Evolutionary conservation across 2,113 vertebrate genomes (phyloP).

Genomic region (Barbus barbus): DNA sequence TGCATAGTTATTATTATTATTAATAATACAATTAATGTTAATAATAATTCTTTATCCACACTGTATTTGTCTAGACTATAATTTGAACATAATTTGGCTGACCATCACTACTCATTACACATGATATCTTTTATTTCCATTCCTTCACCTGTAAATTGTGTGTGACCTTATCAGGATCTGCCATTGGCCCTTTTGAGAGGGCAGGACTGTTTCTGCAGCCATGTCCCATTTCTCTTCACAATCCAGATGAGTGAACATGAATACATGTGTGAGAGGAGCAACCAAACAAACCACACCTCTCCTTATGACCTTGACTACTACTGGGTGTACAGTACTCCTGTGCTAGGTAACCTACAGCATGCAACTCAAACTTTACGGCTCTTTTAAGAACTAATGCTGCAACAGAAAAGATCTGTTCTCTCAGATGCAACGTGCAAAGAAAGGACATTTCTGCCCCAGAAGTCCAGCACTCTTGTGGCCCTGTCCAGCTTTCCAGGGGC

Average conservation of each 20-base stretch:
- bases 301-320: slow-evolving; percentile 33
- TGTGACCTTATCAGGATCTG: slow-evolving; percentile 73
- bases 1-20: too few relatives aligned
- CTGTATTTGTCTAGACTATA: neutral
- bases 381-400: neutral
- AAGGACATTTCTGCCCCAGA: slow-evolving; percentile 80
- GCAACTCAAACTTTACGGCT: neutral
- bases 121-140: neutral
- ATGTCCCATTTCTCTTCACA: slow-evolving; percentile 77
- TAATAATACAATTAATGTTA: too few relatives aligned
- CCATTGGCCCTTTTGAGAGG: slow-evolving; percentile 77
- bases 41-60: too few relatives aligned
- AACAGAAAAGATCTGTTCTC: slow-evolving; percentile 8
- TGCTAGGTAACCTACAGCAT: slow-evolving; percentile 77
- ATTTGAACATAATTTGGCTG: neutral
- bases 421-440: slow-evolving; percentile 85
- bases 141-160: slow-evolving; percentile 8
- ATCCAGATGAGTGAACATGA: slow-evolving; percentile 69
- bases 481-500: slow-evolving; percentile 87
- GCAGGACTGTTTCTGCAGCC: slow-evolving; percentile 79
- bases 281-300: slow-evolving; percentile 44
- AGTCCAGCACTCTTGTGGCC: slow-evolving; percentile 81
- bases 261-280: slow-evolving; percentile 66
- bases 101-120: neutral
- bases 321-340: slow-evolving; percentile 82